Conservation (phyloP, 2,888 invertebrate species). For the Leptopilina syphax region DNA sequence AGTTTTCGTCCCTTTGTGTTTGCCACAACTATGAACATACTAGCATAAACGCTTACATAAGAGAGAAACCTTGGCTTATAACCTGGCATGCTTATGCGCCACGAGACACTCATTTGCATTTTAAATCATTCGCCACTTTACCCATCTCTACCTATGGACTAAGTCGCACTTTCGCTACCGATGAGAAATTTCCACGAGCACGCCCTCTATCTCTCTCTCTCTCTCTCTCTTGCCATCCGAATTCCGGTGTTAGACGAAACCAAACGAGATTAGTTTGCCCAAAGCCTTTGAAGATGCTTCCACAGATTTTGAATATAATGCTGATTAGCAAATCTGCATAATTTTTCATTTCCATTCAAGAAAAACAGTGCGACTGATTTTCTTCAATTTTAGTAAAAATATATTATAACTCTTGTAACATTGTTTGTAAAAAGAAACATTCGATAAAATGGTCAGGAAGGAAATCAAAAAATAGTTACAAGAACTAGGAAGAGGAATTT, state of each 20-base stretch:
- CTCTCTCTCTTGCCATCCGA: not conserved
- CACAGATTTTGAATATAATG: conserved; percentile 3
- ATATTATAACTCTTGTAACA: too few relatives aligned
- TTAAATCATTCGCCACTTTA: conserved; percentile 59
- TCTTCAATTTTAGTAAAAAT: too few relatives aligned
- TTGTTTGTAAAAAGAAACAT: too few relatives aligned
- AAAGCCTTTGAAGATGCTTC: conserved; percentile 18
- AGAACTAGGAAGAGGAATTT: too few relatives aligned
- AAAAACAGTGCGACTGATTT: not conserved
- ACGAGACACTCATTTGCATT: conserved; percentile 69
- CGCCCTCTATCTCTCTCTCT: too few relatives aligned
- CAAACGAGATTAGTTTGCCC: not conserved
- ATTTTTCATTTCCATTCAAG: conserved; percentile 22
- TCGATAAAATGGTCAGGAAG: too few relatives aligned
- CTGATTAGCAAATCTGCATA: conserved; percentile 7
- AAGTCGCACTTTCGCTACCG: conserved; percentile 31
- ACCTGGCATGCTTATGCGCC: conserved; percentile 47
- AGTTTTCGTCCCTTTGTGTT: conserved; percentile 6
- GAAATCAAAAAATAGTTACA: too few relatives aligned
- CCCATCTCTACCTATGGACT: conserved; percentile 38
- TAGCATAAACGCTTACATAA: conserved; percentile 15
- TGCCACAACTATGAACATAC: conserved; percentile 14
- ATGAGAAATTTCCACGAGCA: conserved; percentile 7
- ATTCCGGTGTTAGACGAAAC: not conserved
- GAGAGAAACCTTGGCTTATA: conserved; percentile 20